These are phyloP conservation scores for Kryptopterus vitreolus DNA, from an alignment of 2,797 vertebrate genomes.

Conservation along the genomic window DNA sequence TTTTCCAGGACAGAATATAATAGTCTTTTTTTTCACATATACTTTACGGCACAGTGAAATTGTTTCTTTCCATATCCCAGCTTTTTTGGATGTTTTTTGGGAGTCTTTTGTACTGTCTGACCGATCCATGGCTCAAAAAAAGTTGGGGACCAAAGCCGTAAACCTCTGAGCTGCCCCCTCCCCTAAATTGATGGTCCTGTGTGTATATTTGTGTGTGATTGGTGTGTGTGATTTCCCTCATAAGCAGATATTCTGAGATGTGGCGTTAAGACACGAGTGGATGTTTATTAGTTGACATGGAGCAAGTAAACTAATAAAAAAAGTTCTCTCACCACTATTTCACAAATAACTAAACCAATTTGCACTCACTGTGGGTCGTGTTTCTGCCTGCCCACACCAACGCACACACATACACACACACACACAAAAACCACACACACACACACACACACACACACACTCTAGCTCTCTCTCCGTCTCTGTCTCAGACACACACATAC, in stretches of 20 bases:
- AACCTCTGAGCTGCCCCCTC: too few relatives aligned
- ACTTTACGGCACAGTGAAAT: too few relatives aligned
- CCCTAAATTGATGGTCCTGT: too few relatives aligned
- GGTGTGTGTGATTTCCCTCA: background rate
- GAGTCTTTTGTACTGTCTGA: too few relatives aligned
- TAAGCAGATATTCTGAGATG: background rate
- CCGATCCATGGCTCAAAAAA: too few relatives aligned
- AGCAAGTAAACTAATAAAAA: background rate
- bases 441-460: background rate
- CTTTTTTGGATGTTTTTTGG: too few relatives aligned
- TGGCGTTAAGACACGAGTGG: background rate
- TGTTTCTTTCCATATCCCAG: too few relatives aligned
- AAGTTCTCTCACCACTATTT: conserved; percentile 6
- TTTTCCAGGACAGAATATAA: background rate
- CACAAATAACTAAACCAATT: conserved; percentile 40
- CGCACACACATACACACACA: conserved; percentile 1
- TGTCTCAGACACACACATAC: background rate
- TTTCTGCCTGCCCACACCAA: conserved; percentile 37
- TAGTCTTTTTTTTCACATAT: too few relatives aligned
- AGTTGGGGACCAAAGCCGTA: too few relatives aligned
- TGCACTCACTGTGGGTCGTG: conserved; percentile 29
- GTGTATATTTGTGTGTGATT: conserved; percentile 3
- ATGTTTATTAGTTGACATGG: background rate
- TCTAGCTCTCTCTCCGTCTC: too few relatives aligned
- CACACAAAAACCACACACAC: background rate